A percentile compares a stretch with the other conserved stretches of the same genome.
Evolutionary conservation across 2,888 invertebrate species (phyloP).

Genomic region (Mesodorylaimus sp.): DNA sequence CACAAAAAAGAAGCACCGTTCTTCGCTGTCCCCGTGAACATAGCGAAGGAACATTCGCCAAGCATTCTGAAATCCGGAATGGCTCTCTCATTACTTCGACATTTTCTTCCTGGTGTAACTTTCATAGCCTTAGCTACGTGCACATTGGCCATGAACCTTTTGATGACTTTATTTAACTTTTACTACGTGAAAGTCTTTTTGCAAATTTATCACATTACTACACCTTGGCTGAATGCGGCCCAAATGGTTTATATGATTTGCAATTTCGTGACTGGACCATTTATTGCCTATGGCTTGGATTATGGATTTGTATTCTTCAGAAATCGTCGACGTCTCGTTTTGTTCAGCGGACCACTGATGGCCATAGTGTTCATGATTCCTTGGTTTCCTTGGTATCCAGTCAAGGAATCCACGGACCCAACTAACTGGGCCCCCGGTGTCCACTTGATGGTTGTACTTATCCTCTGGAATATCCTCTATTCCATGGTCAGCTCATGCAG

Average conservation of each 20-base stretch:
- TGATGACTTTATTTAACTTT: background rate
- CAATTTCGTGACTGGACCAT: background rate
- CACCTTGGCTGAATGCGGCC: slow-evolving; percentile 1
- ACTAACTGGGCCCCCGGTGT: background rate
- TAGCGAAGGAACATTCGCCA: too few species aligned
- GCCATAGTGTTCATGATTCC: background rate
- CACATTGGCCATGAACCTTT: background rate
- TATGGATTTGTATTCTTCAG: background rate
- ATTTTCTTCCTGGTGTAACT: too few species aligned
- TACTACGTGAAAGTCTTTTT: slow-evolving; percentile 8
- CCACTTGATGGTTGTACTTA: background rate
- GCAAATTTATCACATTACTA: background rate
- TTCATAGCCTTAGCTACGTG: too few species aligned
- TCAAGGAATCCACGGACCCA: too few species aligned
- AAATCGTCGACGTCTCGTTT: background rate
- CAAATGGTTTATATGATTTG: background rate
- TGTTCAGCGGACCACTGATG: background rate
- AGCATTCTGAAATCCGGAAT: too few species aligned
- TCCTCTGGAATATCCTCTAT: slow-evolving; percentile 1
- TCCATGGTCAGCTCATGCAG: background rate
- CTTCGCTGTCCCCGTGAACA: too few species aligned
- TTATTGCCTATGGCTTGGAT: slow-evolving; percentile 2
- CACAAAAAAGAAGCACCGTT: too few species aligned
- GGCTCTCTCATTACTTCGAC: too few species aligned
- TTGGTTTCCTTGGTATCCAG: slow-evolving; percentile 4